Base-by-base conservation (phyloP, 2,888 invertebrate genomes). In the Cylindroiulus punctatus region DNA sequence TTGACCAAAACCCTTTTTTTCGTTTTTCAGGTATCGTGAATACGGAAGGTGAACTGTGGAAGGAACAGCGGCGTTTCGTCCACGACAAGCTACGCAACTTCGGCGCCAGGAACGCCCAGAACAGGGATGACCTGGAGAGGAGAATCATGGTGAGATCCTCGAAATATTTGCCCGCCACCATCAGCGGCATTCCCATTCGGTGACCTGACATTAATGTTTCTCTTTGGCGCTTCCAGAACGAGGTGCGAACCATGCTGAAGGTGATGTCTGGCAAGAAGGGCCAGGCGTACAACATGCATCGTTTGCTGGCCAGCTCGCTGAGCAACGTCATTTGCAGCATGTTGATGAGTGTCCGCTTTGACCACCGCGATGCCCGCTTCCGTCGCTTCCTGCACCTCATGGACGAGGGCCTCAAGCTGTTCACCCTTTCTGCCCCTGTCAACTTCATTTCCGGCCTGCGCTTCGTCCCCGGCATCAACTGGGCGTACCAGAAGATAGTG, bases 311-410 rank as follows among this genome's bases (percentile, higher is more conserved):
- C 76, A 93, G 96, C 88, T 94, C 95, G 44, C 95, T 97, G 88
- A 96, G 96, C 90, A 97, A 97, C 91, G 96, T 97, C 5, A 97
- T 97, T 88, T 97, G 97, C 91, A 95, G 95, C 88, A 94, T 97
- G 89, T 94, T 97, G 89, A 97, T 97, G 97, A 95, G 96, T 47
- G 94, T 96, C 5, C 93, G 96, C 81, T 97, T 97, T 91, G 93
- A 94, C 87, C 93, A 94, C 88, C 94, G 95, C 85, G 96, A 97
- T 90, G 91, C 92, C 7, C 93, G 94, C 86, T 97, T 97, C 91
- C 93, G 93, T 85, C 93, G 96, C 86, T 95, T 97, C 89, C 96
- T 96, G 93, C 92, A 93, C 88, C 92, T 97, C n/a, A 96, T 97
- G 89, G 96, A 97, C 90, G 97, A 97, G 91, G 97, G 97, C 44